These are phyloP conservation scores for Centruroides sculpturatus DNA, from an alignment of 1,140 invertebrate genomes.

Conservation along the genomic window DNA sequence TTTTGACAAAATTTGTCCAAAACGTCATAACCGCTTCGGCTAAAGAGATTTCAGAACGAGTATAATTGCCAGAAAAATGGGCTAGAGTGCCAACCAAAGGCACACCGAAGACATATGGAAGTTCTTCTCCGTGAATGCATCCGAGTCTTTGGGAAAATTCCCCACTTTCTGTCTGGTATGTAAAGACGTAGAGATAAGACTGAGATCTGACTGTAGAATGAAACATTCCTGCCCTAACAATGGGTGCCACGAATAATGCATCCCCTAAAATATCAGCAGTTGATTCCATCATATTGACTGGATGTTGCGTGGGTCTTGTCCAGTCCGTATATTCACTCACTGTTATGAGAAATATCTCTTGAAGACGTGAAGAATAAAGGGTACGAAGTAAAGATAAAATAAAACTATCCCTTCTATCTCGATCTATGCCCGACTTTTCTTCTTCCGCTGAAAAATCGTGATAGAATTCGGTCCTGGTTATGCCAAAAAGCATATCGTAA, in stretches of 20 bases:
- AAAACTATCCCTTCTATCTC: conserved; percentile 73
- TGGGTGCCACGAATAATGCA: conserved; percentile 56
- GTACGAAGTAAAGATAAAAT: conserved; percentile 81
- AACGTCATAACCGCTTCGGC: conserved; percentile 51
- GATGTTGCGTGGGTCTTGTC: conserved; percentile 82
- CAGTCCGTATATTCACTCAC: conserved; percentile 96
- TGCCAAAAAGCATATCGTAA: conserved; percentile 86
- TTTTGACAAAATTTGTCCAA: conserved; percentile 38
- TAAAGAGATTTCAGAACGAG: conserved; percentile 52
- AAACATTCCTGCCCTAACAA: conserved; percentile 73
- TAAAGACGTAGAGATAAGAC: conserved; percentile 77
- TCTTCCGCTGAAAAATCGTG: conserved; percentile 68
- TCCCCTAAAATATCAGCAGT: conserved; percentile 17
- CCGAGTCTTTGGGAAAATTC: conserved; percentile 42
- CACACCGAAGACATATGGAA: conserved; percentile 45
- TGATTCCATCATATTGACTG: conserved; percentile 73
- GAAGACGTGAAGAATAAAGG: conserved; percentile 55
- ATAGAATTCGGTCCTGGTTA: conserved; percentile 39
- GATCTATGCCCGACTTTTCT: conserved; percentile 82
- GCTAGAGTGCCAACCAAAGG: conserved; percentile 40
- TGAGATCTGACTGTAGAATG: conserved; percentile 54
- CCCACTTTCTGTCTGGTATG: conserved; percentile 50
- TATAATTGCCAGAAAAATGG: conserved; percentile 45
- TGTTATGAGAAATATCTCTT: conserved; percentile 91
- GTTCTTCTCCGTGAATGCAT: conserved; percentile 37